phyloP scores from a whole-genome alignment of 2,888 invertebrate genomes.

The Pomacea canaliculata region DNA sequence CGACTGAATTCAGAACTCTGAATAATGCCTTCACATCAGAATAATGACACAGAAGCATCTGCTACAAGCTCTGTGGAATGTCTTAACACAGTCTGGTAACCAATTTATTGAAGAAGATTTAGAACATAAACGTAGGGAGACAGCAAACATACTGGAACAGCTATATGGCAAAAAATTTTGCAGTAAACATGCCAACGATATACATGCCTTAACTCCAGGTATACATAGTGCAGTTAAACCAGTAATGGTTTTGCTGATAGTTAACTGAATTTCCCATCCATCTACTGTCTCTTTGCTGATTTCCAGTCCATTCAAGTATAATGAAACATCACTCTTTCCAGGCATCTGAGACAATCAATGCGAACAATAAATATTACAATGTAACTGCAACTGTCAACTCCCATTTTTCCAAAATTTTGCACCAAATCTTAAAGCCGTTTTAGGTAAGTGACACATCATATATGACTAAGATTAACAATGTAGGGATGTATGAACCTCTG shows the following conservation, averaged over 20 bases:
- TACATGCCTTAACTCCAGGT: slow-evolving; percentile 34
- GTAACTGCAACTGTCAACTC: too few species aligned
- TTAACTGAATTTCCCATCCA: slow-evolving; percentile 34
- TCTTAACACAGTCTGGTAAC: neutral
- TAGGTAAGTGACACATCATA: neutral
- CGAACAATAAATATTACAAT: too few species aligned
- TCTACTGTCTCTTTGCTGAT: slow-evolving; percentile 34
- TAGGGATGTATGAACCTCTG: slow-evolving; percentile 20
- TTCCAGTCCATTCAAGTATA: slow-evolving; percentile 34
- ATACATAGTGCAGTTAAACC: slow-evolving; percentile 28
- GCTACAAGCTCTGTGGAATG: too few species aligned
- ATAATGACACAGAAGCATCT: too few species aligned
- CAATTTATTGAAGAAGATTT: neutral
- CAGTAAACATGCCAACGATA: neutral
- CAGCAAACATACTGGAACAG: too few species aligned
- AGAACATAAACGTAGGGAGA: neutral
- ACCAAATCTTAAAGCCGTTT: too few species aligned
- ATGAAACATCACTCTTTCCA: slow-evolving; percentile 27
- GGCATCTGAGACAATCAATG: slow-evolving; percentile 12
- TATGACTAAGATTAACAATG: neutral
- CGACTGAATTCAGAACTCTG: too few species aligned
- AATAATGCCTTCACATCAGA: too few species aligned
- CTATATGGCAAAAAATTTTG: too few species aligned
- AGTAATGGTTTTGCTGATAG: slow-evolving; percentile 31
- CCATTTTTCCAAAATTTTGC: too few species aligned